Evolutionary conservation across 2,888 invertebrate species (phyloP).

Genomic region (Drosophila koepferae): DNA sequence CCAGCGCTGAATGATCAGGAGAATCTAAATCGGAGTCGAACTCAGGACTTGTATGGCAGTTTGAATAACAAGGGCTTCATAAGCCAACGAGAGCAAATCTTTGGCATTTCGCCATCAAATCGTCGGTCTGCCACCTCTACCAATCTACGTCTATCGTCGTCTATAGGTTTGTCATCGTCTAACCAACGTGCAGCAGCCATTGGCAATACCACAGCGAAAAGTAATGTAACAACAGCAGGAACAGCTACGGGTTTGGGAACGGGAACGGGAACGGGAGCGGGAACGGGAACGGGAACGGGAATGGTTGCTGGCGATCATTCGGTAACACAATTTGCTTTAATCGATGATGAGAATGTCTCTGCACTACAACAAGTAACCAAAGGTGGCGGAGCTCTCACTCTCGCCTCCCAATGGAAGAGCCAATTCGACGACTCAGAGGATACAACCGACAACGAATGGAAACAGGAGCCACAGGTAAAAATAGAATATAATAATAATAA

Average conservation of each 20-base stretch:
- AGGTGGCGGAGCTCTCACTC: constrained; percentile 94
- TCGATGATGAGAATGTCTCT: constrained; percentile 96
- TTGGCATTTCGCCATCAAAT: constrained; percentile 65
- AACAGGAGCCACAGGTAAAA: constrained; percentile 89
- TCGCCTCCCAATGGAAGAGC: constrained; percentile 97
- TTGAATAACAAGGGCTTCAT: constrained; percentile 6
- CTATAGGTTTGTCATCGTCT: constrained; percentile 32
- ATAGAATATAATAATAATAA: not conserved
- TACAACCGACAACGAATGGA: constrained; percentile 97
- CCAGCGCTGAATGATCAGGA: constrained; percentile 66
- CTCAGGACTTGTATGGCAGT: constrained; percentile 54
- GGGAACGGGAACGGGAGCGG: not conserved
- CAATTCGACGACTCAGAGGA: constrained; percentile 98
- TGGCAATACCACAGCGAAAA: constrained; percentile 62
- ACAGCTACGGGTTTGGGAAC: not conserved
- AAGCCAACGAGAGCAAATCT: constrained; percentile 46
- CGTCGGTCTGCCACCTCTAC: constrained; percentile 80
- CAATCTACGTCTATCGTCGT: constrained; percentile 80
- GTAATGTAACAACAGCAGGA: constrained; percentile 69
- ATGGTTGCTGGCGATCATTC: constrained; percentile 89
- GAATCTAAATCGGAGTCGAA: constrained; percentile 8
- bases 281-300: not conserved
- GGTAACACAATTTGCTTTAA: constrained; percentile 95
- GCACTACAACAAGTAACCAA: constrained; percentile 95
- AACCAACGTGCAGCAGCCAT: constrained; percentile 35